A percentile compares a stretch with the other conserved stretches of the same genome.
Evolutionary conservation across 1,140 invertebrate species (phyloP).

Genomic region (Doryteuthis pealeii): DNA sequence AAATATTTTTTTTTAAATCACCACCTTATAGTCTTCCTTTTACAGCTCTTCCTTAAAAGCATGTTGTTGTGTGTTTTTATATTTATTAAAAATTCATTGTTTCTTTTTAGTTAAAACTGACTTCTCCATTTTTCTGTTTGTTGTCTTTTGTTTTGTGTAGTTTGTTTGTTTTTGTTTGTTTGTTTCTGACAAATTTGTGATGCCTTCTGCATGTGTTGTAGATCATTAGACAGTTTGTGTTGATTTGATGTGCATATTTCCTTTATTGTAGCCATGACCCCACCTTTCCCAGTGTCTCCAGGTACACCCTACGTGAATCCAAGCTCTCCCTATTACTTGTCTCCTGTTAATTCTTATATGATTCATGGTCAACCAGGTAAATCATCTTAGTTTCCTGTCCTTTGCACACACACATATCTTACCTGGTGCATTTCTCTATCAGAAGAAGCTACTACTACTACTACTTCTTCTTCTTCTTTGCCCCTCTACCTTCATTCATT

Average conservation of each 20-base stretch:
- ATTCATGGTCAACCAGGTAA: not conserved
- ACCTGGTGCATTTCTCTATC: too few relatives aligned
- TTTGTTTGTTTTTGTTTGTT: conserved; percentile 10
- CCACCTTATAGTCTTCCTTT: too few relatives aligned
- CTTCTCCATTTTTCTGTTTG: too few relatives aligned
- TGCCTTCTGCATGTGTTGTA: too few relatives aligned
- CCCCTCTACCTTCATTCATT: too few relatives aligned
- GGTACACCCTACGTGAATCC: conserved; percentile 77
- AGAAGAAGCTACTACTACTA: too few relatives aligned
- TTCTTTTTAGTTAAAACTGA: too few relatives aligned
- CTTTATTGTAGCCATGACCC: conserved; percentile 43
- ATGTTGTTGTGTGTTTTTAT: too few relatives aligned
- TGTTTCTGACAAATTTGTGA: not conserved
- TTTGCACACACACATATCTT: conserved; percentile 15
- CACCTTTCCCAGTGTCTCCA: conserved; percentile 63
- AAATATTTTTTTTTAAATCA: too few relatives aligned
- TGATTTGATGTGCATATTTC: conserved; percentile 13
- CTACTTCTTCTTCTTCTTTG: too few relatives aligned
- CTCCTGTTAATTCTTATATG: conserved; percentile 18
- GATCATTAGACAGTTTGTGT: not conserved
- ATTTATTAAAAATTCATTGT: too few relatives aligned
- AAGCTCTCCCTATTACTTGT: conserved; percentile 49
- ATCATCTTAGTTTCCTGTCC: conserved; percentile 18
- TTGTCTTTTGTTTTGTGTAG: not conserved
- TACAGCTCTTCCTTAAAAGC: too few relatives aligned